Percentiles rank a stretch among this genome's conserved stretches.
phyloP scores from a whole-genome alignment of 1,140 invertebrate genomes.

The Thaumatotibia leucotreta region DNA sequence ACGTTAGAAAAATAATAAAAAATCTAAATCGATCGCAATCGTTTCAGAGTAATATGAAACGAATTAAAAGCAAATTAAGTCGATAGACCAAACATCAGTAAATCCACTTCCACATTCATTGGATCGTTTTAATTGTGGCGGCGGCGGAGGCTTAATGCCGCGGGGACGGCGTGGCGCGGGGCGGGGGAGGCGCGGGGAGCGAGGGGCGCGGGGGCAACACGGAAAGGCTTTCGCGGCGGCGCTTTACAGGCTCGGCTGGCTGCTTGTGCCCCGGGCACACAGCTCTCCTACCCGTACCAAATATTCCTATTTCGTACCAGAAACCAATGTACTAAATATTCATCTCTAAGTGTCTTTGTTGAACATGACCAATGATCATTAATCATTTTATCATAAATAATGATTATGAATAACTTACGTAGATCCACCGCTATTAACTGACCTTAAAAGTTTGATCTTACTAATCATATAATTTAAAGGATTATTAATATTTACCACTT shows the following conservation, averaged over 20 bases:
- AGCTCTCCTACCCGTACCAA: slow-evolving; percentile 48
- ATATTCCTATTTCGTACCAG: neutral
- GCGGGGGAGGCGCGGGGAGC: slow-evolving; percentile 10
- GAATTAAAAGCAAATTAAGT: slow-evolving; percentile 8
- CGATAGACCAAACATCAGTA: neutral
- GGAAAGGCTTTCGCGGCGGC: slow-evolving; percentile 44
- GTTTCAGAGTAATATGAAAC: neutral
- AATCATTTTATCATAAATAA: no score
- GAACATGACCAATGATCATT: no score
- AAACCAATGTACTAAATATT: neutral
- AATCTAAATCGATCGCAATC: neutral
- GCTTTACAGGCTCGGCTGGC: slow-evolving; percentile 47
- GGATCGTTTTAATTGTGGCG: slow-evolving; percentile 29
- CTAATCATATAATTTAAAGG: no score
- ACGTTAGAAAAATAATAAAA: no score
- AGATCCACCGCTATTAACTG: no score
- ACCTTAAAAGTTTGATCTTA: no score
- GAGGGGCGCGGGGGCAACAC: slow-evolving; percentile 20
- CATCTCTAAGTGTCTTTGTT: no score
- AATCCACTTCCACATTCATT: slow-evolving; percentile 10
- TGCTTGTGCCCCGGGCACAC: slow-evolving; percentile 48
- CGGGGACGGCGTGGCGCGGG: neutral
- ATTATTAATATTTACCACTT: no score
- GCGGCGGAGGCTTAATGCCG: slow-evolving; percentile 12
- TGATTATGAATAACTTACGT: no score